phyloP scores from a whole-genome alignment of 2,113 vertebrate genomes.

The Acrocephalus kingi region DNA sequence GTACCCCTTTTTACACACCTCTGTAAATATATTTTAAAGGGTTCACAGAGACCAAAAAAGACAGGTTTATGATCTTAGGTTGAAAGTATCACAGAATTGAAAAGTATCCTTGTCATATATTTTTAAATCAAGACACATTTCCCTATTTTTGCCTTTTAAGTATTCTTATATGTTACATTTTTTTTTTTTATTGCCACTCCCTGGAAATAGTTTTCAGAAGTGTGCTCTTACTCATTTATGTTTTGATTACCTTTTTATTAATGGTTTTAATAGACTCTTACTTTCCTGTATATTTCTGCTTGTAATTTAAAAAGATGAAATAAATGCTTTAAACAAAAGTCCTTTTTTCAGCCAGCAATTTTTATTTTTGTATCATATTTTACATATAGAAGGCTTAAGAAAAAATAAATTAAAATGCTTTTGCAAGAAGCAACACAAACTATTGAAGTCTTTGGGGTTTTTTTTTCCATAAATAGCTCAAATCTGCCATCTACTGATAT shows the following conservation, averaged over 20 bases:
- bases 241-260: slow-evolving; percentile 68
- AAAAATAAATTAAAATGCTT: slow-evolving; percentile 70
- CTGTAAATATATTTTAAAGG: neutral
- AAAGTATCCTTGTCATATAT: neutral
- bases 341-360: slow-evolving; percentile 38
- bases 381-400: slow-evolving; percentile 16
- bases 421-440: slow-evolving; percentile 9
- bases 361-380: slow-evolving; percentile 17
- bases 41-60: neutral
- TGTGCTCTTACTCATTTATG: slow-evolving; percentile 65
- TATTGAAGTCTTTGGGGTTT: neutral
- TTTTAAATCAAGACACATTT: neutral
- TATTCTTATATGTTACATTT: neutral
- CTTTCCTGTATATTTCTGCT: slow-evolving; percentile 39
- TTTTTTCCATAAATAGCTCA: slow-evolving; percentile 61
- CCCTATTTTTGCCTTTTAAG: neutral
- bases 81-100: neutral
- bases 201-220: slow-evolving; percentile 64
- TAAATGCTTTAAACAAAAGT: slow-evolving; percentile 63
- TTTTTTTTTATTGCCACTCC: slow-evolving; percentile 44
- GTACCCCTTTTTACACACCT: neutral
- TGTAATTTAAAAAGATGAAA: slow-evolving; percentile 67
- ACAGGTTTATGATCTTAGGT: neutral
- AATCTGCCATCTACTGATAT: slow-evolving; percentile 76
- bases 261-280: slow-evolving; percentile 58